phyloP scores from a whole-genome alignment of 2,113 vertebrate genomes.

The Cacatua alba region DNA sequence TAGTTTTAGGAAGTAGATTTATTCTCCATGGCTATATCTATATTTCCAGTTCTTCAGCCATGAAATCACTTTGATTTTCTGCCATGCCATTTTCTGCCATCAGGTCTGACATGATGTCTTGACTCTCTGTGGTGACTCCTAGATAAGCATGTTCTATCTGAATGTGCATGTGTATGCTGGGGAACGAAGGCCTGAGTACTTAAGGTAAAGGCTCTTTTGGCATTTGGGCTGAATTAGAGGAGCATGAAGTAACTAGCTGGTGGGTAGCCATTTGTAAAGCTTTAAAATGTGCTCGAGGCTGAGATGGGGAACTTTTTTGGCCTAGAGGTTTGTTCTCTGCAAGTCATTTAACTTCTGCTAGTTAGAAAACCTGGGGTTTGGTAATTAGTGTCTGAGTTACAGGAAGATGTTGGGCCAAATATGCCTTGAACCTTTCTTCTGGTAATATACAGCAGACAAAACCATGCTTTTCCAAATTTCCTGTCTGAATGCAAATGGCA shows the following conservation, averaged over 20 bases:
- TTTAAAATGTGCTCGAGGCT: background rate
- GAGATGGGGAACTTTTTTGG: background rate
- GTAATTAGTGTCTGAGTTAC: background rate
- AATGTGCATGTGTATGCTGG: background rate
- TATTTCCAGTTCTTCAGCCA: background rate
- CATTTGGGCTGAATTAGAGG: background rate
- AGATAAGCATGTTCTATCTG: background rate
- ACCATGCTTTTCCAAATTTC: background rate
- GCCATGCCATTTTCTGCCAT: too few relatives aligned
- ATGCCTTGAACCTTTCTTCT: background rate
- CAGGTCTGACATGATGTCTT: background rate
- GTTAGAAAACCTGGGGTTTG: background rate
- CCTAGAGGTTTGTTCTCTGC: background rate
- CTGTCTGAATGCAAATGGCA: background rate
- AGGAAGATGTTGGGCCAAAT: background rate
- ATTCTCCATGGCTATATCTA: background rate
- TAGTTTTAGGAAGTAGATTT: background rate
- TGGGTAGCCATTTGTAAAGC: background rate
- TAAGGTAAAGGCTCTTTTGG: background rate
- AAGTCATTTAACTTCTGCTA: background rate
- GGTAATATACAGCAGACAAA: background rate
- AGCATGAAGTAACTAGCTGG: background rate
- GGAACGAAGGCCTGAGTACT: background rate
- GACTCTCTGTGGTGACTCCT: background rate
- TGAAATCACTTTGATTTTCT: background rate